Evolutionary conservation across 1,140 invertebrate species (phyloP), one percentile per base, ranked within the genome.

Genomic region (Drosophila nannoptera): DNA sequence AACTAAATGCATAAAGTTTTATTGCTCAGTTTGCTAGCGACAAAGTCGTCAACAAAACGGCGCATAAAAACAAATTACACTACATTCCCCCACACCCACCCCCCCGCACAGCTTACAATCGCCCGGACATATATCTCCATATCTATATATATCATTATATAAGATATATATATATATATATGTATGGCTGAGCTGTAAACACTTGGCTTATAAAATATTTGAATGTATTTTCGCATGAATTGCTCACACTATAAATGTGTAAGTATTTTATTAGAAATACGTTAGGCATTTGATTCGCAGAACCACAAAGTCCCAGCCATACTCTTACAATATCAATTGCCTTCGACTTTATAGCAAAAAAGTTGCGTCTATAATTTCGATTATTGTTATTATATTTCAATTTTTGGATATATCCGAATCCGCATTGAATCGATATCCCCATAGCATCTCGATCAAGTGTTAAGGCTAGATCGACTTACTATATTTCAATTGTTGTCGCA

Each of bases 1-100:
- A 83, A 83, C 78, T 76, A 83, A 83, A 84, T 84, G 80, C 78
- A 84, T 83, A 84, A 84, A 83, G 73, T 83, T 84, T 83, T 84
- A 83, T 83, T 74, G 69, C 60, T 56, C 45, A 60, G 66, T 69
- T 46, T 54, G 67, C 63, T 67, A 59, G 55, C 66, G 75, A 82
- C 70, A 82, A 78, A 77, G 77, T 73, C 78, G 78, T 82, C 81
- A 75, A 83, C 78, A 82, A 83, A 84, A 84, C 80, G 64, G 73
- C 73, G 59, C 80, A 83, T 84, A 82, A 82, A 82, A 82, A 53
- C 68, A 73, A 84, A 82, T 82, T 84, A 84, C 80, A 75, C 78
- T 82, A 72, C 60, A 46, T 49, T 58, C 45, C 38, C 62, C 40
- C n/a, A 14, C 12, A 43, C 40, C n/a, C n/a, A n/a, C 45, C 38